Base-by-base conservation (phyloP, 2,888 invertebrate species). In the Chrysolina haemoptera region DNA sequence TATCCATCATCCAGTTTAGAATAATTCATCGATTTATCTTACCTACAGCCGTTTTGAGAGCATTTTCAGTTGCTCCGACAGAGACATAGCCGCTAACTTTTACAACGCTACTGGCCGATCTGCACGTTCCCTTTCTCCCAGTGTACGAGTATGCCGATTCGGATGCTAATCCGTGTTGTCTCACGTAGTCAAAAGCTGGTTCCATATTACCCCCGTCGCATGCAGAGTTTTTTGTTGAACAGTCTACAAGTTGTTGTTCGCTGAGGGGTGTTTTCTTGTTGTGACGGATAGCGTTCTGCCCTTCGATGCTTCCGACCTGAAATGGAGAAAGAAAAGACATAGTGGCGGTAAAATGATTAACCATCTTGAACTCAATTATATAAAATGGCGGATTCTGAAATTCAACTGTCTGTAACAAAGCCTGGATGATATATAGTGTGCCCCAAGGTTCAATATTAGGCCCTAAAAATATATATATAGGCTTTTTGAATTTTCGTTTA, bases 171-270 rank as follows among this genome's bases (percentile, higher is more conserved):
- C 90, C 90, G 87, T 96, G 96, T 71, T 93, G 92, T 87, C 92
- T 93, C 82, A 96, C 91, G 86, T 96, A 96, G 83, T 91, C 89
- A 90, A 96, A 96, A 70, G 96, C 96, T 84, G 93, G 90, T 89
- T 96, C 95, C 92, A 92, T 91, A 50, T 91, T 86, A 76, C 96
- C 96, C 68, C 97, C 97, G 82, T 94, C 92, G 89, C 97, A 97
- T 68, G 97, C 97, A 84, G 95, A 92, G 89, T 97, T 97, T 48
- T 95, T 96, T 86, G 14, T 41, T 1, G 87, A 83, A 86, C 97
- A 97, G 89, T 97, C 97, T 70, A 97, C 90, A 77, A 97, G 90
- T 89, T 97, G 96, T 89, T 97, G 97, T 89, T 97, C 97, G 79
- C 96, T 96, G 14, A 97, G 91, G 0, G 96, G 95, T 5, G 18